Percentiles rank a stretch among this genome's conserved stretches.
Evolutionary conservation across 2,888 invertebrate genomes (phyloP).

Genomic region (Sinelater perroti): DNA sequence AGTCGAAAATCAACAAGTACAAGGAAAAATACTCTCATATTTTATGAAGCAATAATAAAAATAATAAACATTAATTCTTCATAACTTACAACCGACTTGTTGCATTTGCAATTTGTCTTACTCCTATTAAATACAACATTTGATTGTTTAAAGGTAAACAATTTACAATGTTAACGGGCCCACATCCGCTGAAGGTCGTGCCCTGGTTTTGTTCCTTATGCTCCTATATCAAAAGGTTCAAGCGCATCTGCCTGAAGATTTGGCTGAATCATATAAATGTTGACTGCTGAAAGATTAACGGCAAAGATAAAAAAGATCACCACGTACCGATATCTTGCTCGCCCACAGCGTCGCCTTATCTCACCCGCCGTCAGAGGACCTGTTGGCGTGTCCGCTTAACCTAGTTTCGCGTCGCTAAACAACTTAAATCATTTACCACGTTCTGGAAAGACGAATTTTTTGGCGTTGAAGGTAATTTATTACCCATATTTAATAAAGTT

Average conservation of each 20-base stretch:
- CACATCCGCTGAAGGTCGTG: too few species aligned
- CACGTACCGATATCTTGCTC: slow-evolving; percentile 52
- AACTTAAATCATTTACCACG: slow-evolving; percentile 47
- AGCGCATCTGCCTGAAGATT: slow-evolving; percentile 46
- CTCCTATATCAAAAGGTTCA: slow-evolving; percentile 34
- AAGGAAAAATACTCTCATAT: too few species aligned
- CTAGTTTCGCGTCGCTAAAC: slow-evolving; percentile 44
- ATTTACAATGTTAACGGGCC: too few species aligned
- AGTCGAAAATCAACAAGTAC: too few species aligned
- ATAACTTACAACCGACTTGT: too few species aligned
- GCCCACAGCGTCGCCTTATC: slow-evolving; percentile 44
- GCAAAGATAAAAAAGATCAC: slow-evolving; percentile 54
- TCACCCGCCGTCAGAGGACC: slow-evolving; percentile 45
- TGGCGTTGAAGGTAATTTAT: slow-evolving; percentile 41
- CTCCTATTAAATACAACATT: too few species aligned
- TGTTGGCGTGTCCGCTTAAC: slow-evolving; percentile 52
- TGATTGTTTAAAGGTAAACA: too few species aligned
- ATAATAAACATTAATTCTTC: too few species aligned
- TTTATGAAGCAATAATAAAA: too few species aligned
- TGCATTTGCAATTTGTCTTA: too few species aligned
- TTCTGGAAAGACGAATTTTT: slow-evolving; percentile 45
- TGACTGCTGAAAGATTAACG: slow-evolving; percentile 53
- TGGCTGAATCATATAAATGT: slow-evolving; percentile 45
- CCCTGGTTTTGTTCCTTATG: slow-evolving; percentile 1
- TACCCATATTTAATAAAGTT: slow-evolving; percentile 15